Evolutionary conservation across 2,888 invertebrate species (phyloP).

Genomic region (Amphipyra berbera): DNA sequence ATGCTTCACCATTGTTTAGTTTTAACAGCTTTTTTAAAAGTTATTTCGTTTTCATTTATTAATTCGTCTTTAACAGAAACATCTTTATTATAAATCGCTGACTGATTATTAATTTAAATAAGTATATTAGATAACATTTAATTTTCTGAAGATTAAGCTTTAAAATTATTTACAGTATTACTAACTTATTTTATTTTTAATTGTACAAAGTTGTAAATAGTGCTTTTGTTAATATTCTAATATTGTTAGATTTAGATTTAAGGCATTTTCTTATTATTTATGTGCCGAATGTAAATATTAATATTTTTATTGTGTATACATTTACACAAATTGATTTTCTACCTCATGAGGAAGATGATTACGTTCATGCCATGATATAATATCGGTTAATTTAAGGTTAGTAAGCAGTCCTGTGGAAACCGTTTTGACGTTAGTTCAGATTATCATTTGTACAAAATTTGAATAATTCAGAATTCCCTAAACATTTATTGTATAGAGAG

Average conservation of each 20-base stretch:
- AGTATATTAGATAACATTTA: constrained; percentile 55
- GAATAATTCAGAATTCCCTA: too few species aligned
- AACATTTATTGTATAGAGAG: too few species aligned
- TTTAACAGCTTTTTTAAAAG: constrained; percentile 3
- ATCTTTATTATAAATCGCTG: constrained; percentile 60
- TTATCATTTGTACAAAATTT: neutral
- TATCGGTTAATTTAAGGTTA: constrained; percentile 38
- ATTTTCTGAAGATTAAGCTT: constrained; percentile 79
- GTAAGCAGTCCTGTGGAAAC: constrained; percentile 23
- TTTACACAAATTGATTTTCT: constrained; percentile 81
- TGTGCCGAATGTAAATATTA: constrained; percentile 64
- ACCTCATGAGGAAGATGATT: constrained; percentile 81
- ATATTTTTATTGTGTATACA: constrained; percentile 60
- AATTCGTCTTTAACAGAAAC: constrained; percentile 29
- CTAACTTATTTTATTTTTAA: constrained; percentile 84
- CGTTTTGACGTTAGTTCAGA: neutral
- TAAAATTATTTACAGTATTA: constrained; percentile 89
- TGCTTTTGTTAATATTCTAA: constrained; percentile 71
- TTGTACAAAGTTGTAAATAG: constrained; percentile 87
- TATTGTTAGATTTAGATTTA: constrained; percentile 49
- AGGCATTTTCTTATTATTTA: constrained; percentile 58
- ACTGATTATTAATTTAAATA: constrained; percentile 78
- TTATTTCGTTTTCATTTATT: constrained; percentile 11
- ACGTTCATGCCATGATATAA: constrained; percentile 63
- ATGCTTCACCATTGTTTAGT: constrained; percentile 13